These are phyloP conservation scores for Torymus tubicola DNA, from an alignment of 2,888 invertebrate genomes.

Conservation along the genomic window DNA sequence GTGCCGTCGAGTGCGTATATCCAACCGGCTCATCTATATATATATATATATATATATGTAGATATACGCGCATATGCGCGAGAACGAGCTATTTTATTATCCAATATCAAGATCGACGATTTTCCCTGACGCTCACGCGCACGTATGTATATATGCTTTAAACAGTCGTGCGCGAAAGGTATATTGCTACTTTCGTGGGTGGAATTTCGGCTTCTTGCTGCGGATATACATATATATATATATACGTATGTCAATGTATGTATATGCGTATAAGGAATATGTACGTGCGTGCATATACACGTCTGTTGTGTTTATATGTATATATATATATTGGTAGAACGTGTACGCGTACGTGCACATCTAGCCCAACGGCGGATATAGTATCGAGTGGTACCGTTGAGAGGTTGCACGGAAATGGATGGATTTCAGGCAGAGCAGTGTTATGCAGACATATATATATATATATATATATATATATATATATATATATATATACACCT, in stretches of 20 bases:
- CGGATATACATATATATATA: background rate
- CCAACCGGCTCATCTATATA: too few relatives aligned
- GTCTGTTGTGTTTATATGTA: background rate
- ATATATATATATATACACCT: background rate
- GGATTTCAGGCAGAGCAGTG: background rate
- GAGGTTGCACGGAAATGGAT: background rate
- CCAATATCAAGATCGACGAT: constrained; percentile 31
- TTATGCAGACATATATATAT: too few relatives aligned
- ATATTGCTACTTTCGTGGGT: constrained; percentile 23
- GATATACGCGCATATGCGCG: background rate
- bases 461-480: too few relatives aligned
- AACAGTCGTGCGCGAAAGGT: background rate
- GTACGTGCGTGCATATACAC: background rate
- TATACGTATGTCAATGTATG: background rate
- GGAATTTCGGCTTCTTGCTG: constrained; percentile 24
- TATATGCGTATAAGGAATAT: background rate
- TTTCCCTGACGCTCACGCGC: background rate
- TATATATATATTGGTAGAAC: too few relatives aligned
- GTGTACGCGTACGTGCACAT: too few relatives aligned
- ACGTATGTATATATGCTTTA: background rate
- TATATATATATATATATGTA: background rate
- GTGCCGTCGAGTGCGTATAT: constrained; percentile 8
- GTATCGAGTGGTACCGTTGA: too few relatives aligned
- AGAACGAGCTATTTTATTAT: constrained; percentile 47
- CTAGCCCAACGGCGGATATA: too few relatives aligned